These are phyloP conservation scores for Odontomachus brunneus DNA, from an alignment of 1,140 invertebrate genomes.

Conservation along the genomic window DNA sequence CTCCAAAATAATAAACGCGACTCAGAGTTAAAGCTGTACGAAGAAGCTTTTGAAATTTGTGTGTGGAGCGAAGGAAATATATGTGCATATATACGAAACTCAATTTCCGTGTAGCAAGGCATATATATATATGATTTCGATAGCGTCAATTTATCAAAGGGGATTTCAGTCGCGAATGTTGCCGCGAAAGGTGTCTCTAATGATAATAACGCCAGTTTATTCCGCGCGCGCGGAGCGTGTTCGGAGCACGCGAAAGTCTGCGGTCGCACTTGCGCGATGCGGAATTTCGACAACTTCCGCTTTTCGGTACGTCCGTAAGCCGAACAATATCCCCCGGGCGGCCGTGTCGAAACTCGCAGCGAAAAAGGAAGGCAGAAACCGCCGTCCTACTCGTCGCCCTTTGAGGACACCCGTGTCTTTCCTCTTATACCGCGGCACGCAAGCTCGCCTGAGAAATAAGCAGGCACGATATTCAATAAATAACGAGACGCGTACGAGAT, in stretches of 20 bases:
- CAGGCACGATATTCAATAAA: constrained; percentile 79
- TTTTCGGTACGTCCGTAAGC: neutral
- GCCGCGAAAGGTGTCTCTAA: neutral
- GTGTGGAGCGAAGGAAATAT: too few relatives aligned
- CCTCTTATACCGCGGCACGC: constrained; percentile 68
- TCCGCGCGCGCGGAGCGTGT: neutral
- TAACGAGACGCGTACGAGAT: constrained; percentile 83
- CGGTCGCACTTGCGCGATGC: constrained; percentile 38
- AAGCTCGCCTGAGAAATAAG: constrained; percentile 75
- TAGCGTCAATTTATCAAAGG: neutral
- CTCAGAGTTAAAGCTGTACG: too few relatives aligned
- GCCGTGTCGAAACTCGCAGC: constrained; percentile 28
- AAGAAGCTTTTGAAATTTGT: too few relatives aligned
- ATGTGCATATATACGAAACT: too few relatives aligned
- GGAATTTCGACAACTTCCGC: constrained; percentile 53
- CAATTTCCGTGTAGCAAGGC: too few relatives aligned
- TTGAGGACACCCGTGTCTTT: constrained; percentile 41
- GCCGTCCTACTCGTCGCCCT: neutral
- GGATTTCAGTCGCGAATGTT: neutral
- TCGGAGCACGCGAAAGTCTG: constrained; percentile 49
- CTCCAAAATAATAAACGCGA: too few relatives aligned
- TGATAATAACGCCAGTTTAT: constrained; percentile 25
- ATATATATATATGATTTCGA: neutral
- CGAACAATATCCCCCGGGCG: constrained; percentile 21
- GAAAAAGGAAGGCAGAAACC: neutral